A percentile compares a stretch with the other conserved stretches of the same genome.
Evolutionary conservation across 2,888 invertebrate genomes (phyloP).

Genomic region (Ephialtes manifestator): DNA sequence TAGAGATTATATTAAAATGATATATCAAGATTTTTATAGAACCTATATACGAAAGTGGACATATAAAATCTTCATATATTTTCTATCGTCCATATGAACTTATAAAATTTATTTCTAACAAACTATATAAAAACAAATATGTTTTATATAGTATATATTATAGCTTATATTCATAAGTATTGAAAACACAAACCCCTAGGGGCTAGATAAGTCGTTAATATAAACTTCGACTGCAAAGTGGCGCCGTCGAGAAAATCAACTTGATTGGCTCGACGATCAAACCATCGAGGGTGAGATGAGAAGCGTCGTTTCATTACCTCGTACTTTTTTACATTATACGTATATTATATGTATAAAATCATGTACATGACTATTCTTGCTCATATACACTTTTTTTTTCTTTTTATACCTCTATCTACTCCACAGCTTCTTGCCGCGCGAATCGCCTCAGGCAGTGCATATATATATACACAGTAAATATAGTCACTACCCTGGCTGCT

Average conservation of each 20-base stretch:
- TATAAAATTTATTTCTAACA: too few relatives aligned
- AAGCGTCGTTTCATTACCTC: slow-evolving; percentile 32
- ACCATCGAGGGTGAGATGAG: slow-evolving; percentile 22
- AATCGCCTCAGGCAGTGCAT: slow-evolving; percentile 52
- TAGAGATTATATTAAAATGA: too few relatives aligned
- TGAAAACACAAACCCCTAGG: too few relatives aligned
- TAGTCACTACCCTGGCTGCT: slow-evolving; percentile 50
- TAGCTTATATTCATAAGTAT: too few relatives aligned
- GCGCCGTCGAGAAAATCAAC: neutral
- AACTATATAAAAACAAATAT: too few relatives aligned
- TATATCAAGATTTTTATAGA: too few relatives aligned
- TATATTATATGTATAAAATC: slow-evolving; percentile 24
- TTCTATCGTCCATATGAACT: too few relatives aligned
- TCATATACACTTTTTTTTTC: slow-evolving; percentile 4
- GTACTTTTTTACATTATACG: slow-evolving; percentile 6
- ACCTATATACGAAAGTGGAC: too few relatives aligned
- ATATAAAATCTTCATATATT: too few relatives aligned
- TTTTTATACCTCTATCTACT: slow-evolving; percentile 14
- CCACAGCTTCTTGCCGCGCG: slow-evolving; percentile 48
- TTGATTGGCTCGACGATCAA: slow-evolving; percentile 33
- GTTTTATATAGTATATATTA: too few relatives aligned
- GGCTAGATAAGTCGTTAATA: neutral
- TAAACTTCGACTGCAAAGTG: neutral
- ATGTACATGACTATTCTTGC: slow-evolving; percentile 18
- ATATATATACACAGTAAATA: slow-evolving; percentile 51